Conservation (phyloP, 1,140 invertebrate genomes). For the Solenopsis invicta region DNA sequence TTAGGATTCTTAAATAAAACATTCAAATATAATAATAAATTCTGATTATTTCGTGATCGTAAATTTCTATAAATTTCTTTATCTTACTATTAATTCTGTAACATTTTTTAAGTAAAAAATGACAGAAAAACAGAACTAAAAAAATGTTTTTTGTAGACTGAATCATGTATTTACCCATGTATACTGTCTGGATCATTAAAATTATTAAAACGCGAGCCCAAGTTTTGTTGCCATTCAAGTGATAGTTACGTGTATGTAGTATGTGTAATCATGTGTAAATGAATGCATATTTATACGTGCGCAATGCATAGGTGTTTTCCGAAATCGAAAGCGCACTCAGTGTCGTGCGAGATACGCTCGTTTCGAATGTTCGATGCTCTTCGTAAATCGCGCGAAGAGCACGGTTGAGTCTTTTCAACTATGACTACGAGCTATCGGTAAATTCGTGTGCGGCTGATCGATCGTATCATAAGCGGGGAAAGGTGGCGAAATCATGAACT, state of each 20-base stretch:
- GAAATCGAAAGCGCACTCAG: conserved; percentile 53
- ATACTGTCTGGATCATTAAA: not conserved
- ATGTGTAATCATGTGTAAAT: conserved; percentile 38
- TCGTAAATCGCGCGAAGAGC: conserved; percentile 61
- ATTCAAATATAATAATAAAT: conserved; percentile 1
- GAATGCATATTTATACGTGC: conserved; percentile 45
- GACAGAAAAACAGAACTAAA: not conserved
- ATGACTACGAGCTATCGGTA: conserved; percentile 72
- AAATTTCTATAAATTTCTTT: not conserved
- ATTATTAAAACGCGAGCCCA: conserved; percentile 30
- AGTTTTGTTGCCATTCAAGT: conserved; percentile 1
- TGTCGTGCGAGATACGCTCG: conserved; percentile 62
- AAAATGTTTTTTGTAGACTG: not conserved
- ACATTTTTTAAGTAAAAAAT: not conserved
- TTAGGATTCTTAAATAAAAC: not conserved
- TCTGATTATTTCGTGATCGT: not conserved
- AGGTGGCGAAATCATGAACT: conserved; percentile 45
- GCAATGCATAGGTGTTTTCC: conserved; percentile 30
- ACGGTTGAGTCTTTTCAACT: conserved; percentile 69
- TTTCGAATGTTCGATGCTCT: conserved; percentile 61
- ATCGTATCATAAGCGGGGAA: conserved; percentile 42
- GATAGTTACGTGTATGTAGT: conserved; percentile 33
- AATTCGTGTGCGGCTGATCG: conserved; percentile 61
- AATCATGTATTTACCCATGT: not conserved
- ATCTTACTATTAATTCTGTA: not conserved